A percentile compares a stretch with the other conserved stretches of the same genome.
Evolutionary conservation across 2,113 vertebrate genomes (phyloP).

Genomic region (Misgurnus anguillicaudatus): DNA sequence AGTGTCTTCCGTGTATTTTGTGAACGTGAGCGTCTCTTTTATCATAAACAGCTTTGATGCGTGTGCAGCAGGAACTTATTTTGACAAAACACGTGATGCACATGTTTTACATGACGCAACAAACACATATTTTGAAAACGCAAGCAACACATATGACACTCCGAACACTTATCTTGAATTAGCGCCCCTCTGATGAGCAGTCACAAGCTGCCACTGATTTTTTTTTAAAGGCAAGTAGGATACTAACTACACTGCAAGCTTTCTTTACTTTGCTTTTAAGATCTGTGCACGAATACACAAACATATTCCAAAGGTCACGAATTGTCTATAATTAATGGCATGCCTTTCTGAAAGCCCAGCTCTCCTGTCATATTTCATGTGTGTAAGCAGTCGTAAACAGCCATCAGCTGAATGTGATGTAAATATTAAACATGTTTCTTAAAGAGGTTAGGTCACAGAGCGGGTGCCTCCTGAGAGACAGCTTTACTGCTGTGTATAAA

Average conservation of each 20-base stretch:
- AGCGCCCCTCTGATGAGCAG: no score
- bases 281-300: neutral
- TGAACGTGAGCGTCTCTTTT: no score
- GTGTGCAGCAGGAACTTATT: no score
- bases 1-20: no score
- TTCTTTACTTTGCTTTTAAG: neutral
- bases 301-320: slow-evolving; percentile 27
- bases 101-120: no score
- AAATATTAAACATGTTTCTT: slow-evolving; percentile 36
- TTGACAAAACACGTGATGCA: no score
- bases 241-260: neutral
- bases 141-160: no score
- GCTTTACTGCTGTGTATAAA: slow-evolving; percentile 39
- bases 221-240: no score
- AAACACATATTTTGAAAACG: no score
- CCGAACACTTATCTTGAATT: no score
- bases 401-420: slow-evolving; percentile 33
- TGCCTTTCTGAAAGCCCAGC: neutral
- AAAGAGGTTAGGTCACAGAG: slow-evolving; percentile 23
- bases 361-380: slow-evolving; percentile 33
- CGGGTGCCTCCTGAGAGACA: slow-evolving; percentile 25
- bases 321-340: slow-evolving; percentile 10
- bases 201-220: no score
- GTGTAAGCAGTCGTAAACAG: slow-evolving; percentile 29
- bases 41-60: no score